Evolutionary conservation across 2,888 invertebrate genomes (phyloP).

Genomic region (Tetanocera ferruginea): DNA sequence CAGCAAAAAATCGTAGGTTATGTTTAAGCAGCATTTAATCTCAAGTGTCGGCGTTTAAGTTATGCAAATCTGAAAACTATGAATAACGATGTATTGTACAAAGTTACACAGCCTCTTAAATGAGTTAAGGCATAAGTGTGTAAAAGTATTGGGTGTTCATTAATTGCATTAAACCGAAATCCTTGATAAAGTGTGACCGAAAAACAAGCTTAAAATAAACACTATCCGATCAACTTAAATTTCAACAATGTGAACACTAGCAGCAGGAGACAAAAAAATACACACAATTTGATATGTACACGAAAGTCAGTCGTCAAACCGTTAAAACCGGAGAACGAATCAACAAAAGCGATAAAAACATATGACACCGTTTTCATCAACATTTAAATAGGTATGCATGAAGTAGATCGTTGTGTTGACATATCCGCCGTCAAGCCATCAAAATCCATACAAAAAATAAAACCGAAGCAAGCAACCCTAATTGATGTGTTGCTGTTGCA

Average conservation of each 20-base stretch:
- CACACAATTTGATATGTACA: background rate
- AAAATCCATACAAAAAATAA: slow-evolving; percentile 29
- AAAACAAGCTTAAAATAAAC: slow-evolving; percentile 14
- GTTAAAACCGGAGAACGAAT: slow-evolving; percentile 35
- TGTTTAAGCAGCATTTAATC: too few species aligned
- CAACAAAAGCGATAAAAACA: slow-evolving; percentile 52
- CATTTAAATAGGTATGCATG: slow-evolving; percentile 32
- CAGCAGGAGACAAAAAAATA: background rate
- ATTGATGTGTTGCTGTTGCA: slow-evolving; percentile 32
- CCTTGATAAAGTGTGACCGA: slow-evolving; percentile 8
- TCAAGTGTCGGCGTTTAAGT: too few species aligned
- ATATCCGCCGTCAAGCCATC: slow-evolving; percentile 43
- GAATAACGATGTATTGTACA: too few species aligned
- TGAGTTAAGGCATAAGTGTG: too few species aligned
- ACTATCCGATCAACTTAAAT: background rate
- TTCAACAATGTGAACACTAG: background rate
- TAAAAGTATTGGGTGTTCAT: background rate
- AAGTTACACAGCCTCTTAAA: too few species aligned
- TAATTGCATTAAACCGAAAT: slow-evolving; percentile 31
- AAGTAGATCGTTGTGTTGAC: slow-evolving; percentile 48
- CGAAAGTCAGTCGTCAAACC: slow-evolving; percentile 6
- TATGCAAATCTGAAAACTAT: too few species aligned
- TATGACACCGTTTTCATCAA: slow-evolving; percentile 52
- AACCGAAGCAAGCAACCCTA: slow-evolving; percentile 41
- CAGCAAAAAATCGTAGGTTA: too few species aligned